Conservation (phyloP, 2,888 invertebrate species). For the Muschampia plurimacula region DNA sequence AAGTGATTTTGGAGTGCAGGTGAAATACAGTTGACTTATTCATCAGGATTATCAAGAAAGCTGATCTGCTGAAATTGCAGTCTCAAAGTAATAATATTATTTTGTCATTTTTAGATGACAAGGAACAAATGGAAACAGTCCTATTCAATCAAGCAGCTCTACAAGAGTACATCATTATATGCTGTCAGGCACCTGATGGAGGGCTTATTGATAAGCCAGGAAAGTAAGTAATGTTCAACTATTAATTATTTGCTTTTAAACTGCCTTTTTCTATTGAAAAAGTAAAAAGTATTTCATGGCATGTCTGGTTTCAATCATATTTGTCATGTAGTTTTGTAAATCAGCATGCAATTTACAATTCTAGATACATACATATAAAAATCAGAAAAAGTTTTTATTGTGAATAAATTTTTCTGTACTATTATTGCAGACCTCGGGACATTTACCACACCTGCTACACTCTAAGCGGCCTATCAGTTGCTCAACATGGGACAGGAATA, state of each 20-base stretch:
- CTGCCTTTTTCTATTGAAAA: not conserved
- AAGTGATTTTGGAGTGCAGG: too few species aligned
- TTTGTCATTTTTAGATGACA: constrained; percentile 65
- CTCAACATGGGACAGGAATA: constrained; percentile 89
- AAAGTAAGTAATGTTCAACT: constrained; percentile 87
- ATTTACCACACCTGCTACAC: constrained; percentile 99
- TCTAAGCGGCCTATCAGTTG: constrained; percentile 96
- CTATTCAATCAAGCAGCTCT: constrained; percentile 94
- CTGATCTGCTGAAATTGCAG: too few species aligned
- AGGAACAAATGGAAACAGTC: constrained; percentile 83
- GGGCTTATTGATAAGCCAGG: constrained; percentile 98
- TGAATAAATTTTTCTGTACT: not conserved
- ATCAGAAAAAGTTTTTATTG: not conserved
- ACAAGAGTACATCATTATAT: constrained; percentile 97
- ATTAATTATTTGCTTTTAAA: not conserved
- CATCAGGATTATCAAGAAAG: too few species aligned
- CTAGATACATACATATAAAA: not conserved
- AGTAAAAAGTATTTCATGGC: not conserved
- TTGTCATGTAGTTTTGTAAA: not conserved
- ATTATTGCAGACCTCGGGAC: constrained; percentile 90
- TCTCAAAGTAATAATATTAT: too few species aligned
- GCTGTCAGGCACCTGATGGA: constrained; percentile 95
- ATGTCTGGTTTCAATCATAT: too few species aligned
- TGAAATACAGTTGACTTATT: too few species aligned
- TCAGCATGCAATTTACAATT: not conserved